A percentile compares a stretch with the other conserved stretches of the same genome.
Conservation (phyloP, 2,888 invertebrate species). For the Cyaniris semiargus region DNA sequence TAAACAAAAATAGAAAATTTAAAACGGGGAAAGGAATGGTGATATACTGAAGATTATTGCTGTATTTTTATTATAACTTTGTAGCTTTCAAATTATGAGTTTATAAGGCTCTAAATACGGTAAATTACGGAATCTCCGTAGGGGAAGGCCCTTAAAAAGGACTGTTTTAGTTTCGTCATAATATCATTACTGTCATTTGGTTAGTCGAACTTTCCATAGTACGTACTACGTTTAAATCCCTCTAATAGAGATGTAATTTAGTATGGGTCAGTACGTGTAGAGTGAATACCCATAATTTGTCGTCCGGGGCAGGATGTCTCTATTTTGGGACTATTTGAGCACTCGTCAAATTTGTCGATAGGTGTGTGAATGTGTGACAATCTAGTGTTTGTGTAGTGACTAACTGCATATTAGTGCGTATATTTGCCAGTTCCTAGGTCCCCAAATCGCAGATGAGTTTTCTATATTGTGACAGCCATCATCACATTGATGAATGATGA, state of each 20-base stretch:
- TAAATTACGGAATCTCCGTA: too few relatives aligned
- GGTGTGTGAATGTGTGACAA: not conserved
- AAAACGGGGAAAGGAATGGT: too few relatives aligned
- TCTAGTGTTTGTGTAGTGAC: not conserved
- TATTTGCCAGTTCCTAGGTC: not conserved
- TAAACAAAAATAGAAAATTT: too few relatives aligned
- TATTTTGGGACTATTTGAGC: constrained; percentile 20
- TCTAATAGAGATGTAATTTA: constrained; percentile 14
- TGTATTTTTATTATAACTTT: too few relatives aligned
- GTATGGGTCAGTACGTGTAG: not conserved
- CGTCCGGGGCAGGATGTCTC: constrained; percentile 27
- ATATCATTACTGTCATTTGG: not conserved
- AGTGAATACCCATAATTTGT: constrained; percentile 16
- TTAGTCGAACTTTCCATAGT: not conserved
- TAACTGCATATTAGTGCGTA: not conserved
- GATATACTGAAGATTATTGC: too few relatives aligned
- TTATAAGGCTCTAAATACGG: too few relatives aligned
- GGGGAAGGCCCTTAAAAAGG: too few relatives aligned
- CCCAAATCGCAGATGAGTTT: not conserved
- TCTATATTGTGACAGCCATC: too few relatives aligned
- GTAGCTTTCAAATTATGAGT: too few relatives aligned
- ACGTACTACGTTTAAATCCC: not conserved
- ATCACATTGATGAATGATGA: too few relatives aligned
- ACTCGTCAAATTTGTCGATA: constrained; percentile 1
- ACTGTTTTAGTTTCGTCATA: not conserved